phyloP scores from a whole-genome alignment of 2,113 vertebrate species.

The Todiramphus saurophagus region DNA sequence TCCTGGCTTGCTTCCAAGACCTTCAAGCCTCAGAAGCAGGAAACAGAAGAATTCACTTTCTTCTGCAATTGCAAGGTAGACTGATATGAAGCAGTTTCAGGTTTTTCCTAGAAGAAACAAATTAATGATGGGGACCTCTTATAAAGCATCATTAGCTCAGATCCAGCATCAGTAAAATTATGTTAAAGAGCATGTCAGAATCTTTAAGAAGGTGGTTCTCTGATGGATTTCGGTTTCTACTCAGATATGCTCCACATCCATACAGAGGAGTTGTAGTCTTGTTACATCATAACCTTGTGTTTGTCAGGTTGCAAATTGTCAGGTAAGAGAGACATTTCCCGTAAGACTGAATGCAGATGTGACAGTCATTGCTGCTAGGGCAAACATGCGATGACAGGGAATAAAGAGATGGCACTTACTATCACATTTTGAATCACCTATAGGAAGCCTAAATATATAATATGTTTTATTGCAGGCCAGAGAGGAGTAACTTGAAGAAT shows the following conservation, averaged over 20 bases:
- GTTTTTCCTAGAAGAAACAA: neutral
- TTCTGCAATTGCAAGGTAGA: neutral
- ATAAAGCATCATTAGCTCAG: neutral
- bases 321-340: neutral
- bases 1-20: neutral
- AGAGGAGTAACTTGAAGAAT: neutral
- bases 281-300: neutral
- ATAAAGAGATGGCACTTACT: neutral
- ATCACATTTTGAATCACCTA: neutral
- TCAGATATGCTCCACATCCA: neutral
- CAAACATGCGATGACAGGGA: rapidly evolving
- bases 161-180: neutral
- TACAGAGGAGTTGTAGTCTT: neutral
- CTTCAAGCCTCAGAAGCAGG: neutral
- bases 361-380: neutral
- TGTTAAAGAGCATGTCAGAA: neutral
- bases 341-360: neutral
- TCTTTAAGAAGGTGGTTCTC: neutral
- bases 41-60: neutral
- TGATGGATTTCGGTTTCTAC: neutral
- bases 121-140: neutral
- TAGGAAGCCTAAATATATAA: neutral
- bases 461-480: neutral
- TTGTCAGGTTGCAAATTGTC: neutral
- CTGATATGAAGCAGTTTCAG: neutral